Percentiles rank a stretch among this genome's conserved stretches.
Evolutionary conservation across 1,140 invertebrate genomes (phyloP).

Genomic region (Drosophila chauvacae): DNA sequence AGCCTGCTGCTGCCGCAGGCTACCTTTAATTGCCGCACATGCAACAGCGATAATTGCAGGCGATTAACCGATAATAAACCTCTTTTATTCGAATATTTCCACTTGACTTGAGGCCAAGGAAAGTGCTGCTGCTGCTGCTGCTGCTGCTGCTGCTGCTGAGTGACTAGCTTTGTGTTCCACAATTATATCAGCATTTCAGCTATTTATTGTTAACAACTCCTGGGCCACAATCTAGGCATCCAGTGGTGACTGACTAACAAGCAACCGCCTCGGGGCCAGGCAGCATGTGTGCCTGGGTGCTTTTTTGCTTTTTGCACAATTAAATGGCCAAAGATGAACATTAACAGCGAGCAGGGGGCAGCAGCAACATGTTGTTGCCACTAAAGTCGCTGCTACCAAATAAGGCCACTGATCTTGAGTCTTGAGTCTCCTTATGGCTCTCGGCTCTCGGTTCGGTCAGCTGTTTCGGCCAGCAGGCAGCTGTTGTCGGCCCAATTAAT

Average conservation of each 20-base stretch:
- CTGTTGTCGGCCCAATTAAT: conserved; percentile 41
- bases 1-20: not conserved
- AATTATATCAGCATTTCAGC: not conserved
- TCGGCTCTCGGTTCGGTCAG: not conserved
- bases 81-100: not conserved
- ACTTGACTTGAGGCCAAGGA: not conserved
- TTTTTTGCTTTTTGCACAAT: conserved; percentile 4
- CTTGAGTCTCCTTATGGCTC: conserved; percentile 26
- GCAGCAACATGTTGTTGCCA: conserved; percentile 6
- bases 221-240: not conserved
- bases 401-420: conserved; percentile 40
- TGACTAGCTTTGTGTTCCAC: not conserved
- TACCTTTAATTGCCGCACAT: not conserved
- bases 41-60: not conserved
- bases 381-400: conserved; percentile 11
- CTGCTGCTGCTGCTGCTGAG: no score
- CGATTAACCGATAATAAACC: not conserved
- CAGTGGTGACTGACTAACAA: not conserved
- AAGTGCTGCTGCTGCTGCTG: not conserved
- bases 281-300: not conserved
- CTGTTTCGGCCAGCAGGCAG: conserved; percentile 5
- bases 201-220: conserved; percentile 1
- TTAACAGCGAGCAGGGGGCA: conserved; percentile 4
- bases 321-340: conserved; percentile 15
- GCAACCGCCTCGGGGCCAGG: not conserved